A percentile compares a stretch with the other conserved stretches of the same genome.
Evolutionary conservation across 2,888 invertebrate genomes (phyloP).

Genomic region (Ophion costatus): DNA sequence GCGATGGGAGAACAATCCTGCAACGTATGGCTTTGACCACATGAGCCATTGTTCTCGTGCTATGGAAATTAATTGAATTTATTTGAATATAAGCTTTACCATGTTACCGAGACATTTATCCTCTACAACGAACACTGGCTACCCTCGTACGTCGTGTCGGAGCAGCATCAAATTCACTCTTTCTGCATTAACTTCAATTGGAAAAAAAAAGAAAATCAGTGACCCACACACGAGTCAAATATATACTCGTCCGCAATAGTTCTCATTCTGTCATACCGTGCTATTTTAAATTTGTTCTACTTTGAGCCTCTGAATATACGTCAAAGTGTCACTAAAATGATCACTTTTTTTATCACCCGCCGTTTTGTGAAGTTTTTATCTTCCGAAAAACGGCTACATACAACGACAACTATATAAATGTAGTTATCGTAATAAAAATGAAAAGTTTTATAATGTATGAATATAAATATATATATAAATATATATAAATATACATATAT

Average conservation of each 20-base stretch:
- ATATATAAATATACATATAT: too few species aligned
- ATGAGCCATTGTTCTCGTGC: conserved; percentile 81
- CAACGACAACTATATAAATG: too few species aligned
- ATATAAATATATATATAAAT: too few species aligned
- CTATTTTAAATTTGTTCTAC: too few species aligned
- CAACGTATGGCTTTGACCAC: conserved; percentile 46
- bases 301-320: too few species aligned
- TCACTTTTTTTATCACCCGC: too few species aligned
- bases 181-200: not conserved
- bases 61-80: conserved; percentile 83
- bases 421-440: too few species aligned
- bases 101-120: conserved; percentile 58
- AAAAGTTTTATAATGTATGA: too few species aligned
- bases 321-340: too few species aligned
- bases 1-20: conserved; percentile 36
- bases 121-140: conserved; percentile 23
- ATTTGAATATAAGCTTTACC: conserved; percentile 79
- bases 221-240: not conserved
- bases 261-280: too few species aligned
- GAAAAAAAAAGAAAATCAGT: not conserved
- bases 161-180: not conserved
- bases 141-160: conserved; percentile 26
- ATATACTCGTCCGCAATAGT: not conserved
- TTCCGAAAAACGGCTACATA: too few species aligned
- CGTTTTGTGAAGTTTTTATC: too few species aligned